A percentile compares a stretch with the other conserved stretches of the same genome.
phyloP scores from a whole-genome alignment of 2,113 vertebrate genomes.

The Daboia siamensis region DNA sequence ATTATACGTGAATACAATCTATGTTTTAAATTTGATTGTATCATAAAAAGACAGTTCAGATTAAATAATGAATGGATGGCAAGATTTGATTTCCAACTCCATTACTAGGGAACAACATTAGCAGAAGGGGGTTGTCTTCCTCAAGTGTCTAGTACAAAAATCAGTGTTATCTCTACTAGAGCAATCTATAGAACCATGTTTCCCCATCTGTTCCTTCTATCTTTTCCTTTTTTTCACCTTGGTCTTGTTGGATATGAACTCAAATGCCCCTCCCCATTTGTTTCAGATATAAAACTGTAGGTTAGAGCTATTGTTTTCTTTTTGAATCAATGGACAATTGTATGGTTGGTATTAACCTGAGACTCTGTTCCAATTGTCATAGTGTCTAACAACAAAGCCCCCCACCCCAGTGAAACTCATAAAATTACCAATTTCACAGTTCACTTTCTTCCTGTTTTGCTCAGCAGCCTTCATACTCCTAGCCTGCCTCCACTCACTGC shows the following conservation, averaged over 20 bases:
- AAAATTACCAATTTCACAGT: constrained; percentile 86
- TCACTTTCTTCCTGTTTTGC: constrained; percentile 83
- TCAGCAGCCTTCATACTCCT: constrained; percentile 80
- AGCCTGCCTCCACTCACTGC: constrained; percentile 80
- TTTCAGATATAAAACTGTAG: constrained; percentile 42
- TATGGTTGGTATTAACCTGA: constrained; percentile 69
- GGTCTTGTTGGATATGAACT: constrained; percentile 20
- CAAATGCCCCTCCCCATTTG: constrained; percentile 16
- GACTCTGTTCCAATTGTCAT: constrained; percentile 74
- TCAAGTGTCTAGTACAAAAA: constrained; percentile 18
- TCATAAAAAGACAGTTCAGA: background rate
- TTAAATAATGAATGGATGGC: background rate
- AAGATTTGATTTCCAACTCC: background rate
- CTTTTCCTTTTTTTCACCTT: constrained; percentile 14
- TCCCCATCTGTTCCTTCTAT: rapidly evolving
- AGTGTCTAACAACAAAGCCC: constrained; percentile 81
- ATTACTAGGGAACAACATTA: constrained; percentile 1
- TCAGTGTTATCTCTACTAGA: background rate
- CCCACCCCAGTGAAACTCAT: constrained; percentile 74
- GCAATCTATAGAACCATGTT: background rate
- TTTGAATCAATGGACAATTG: constrained; percentile 67
- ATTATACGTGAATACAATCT: background rate
- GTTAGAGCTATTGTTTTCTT: constrained; percentile 69
- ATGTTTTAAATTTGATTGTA: background rate
- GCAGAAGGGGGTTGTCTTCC: constrained; percentile 1